Base-by-base conservation (phyloP, 2,888 invertebrate genomes). In the Gymnosoma rotundatum region DNA sequence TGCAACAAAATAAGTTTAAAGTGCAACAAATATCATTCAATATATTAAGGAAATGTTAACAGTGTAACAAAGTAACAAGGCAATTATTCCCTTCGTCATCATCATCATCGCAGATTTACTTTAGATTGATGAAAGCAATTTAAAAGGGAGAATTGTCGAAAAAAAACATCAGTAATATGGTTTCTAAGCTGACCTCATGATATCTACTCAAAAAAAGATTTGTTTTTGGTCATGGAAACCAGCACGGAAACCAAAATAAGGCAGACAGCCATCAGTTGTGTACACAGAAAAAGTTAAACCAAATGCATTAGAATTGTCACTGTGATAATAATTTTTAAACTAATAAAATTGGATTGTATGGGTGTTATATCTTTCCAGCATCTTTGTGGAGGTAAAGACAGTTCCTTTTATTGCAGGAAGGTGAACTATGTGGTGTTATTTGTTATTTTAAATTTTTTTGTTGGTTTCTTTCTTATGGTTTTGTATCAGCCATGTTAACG, bases 131-230 rank as follows among this genome's bases (percentile, higher is more conserved):
- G 25, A 25, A 25, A 25, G 25, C 25, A 25, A n/a, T n/a, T n/a
- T n/a, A n/a, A 16, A 66, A 58, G 54, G n/a, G n/a, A n/a, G n/a
- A n/a, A 50, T 69, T 72, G 64, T 56, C 48, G 63, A 4, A 25
- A 25, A 25, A 56, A 48, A 25, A 8, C 16, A 21, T 72, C 83
- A 82, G 76, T 85, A 85, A 83, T 85, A 72, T 81, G 64, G n/a
- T 52, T 83, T 56, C 61, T 61, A 78, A 83, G 74, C 69, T 85
- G 81, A 83, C 86, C 86, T 73, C 86, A 85, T 85, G 85, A 78
- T 81, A 81, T 85, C 85, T 81, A 81, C 78, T 86, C 81, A 80
- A 81, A 78, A 78, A 45, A 60, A 74, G 81, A 69, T 78, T 72
- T 70, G 52, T 18, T 72, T 60, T 36, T 60, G 61, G 52, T 12